Evolutionary conservation across 2,113 vertebrate species (phyloP).

Genomic region (Rynchops niger): DNA sequence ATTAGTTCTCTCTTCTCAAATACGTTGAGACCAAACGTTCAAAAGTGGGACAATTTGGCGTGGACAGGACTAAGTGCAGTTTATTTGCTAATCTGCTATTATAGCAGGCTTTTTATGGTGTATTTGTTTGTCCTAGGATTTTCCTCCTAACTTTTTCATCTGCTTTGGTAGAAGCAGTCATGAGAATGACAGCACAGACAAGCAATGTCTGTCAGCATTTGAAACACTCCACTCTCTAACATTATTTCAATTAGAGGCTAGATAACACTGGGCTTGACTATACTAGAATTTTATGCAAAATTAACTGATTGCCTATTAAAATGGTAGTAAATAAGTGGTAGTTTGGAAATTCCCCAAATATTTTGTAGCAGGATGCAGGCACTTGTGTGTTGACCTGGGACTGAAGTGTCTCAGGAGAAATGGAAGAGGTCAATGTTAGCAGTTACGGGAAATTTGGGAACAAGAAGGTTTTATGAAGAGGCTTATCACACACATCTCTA

Average conservation of each 20-base stretch:
- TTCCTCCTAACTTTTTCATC: background rate
- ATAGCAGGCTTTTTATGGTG: background rate
- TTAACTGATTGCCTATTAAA: background rate
- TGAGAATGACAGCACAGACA: background rate
- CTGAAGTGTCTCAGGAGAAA: background rate
- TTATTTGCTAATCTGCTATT: background rate
- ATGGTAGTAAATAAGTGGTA: background rate
- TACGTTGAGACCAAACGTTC: background rate
- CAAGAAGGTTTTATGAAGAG: background rate
- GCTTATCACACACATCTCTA: background rate
- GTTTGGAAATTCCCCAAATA: slow-evolving; percentile 35
- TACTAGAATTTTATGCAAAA: slow-evolving; percentile 47
- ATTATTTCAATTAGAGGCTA: background rate
- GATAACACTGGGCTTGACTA: slow-evolving; percentile 6
- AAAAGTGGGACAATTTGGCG: background rate
- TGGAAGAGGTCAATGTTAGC: background rate
- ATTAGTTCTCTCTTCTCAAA: background rate
- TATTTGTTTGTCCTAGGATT: background rate
- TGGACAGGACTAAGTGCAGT: background rate
- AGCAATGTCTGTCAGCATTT: background rate
- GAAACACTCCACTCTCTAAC: background rate
- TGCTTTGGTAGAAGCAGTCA: background rate
- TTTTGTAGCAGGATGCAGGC: background rate
- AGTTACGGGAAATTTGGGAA: background rate
- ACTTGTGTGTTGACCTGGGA: background rate